A percentile compares a stretch with the other conserved stretches of the same genome.
Conservation (phyloP, 2,888 invertebrate species). For the Melanostoma scalare region DNA sequence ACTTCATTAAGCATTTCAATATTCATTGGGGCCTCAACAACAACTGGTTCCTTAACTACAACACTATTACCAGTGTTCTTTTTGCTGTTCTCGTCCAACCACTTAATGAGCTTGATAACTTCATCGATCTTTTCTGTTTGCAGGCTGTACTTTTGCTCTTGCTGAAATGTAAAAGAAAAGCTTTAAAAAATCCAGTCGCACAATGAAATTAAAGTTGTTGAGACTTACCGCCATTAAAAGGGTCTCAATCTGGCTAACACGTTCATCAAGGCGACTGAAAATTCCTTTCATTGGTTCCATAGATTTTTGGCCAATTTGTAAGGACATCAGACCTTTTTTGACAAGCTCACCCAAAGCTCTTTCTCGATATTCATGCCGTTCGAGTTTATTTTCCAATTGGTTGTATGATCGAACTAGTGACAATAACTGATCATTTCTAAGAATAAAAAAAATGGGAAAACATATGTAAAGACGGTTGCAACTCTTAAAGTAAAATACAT, state of each 20-base stretch:
- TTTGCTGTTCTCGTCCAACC: slow-evolving; percentile 79
- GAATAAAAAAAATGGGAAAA: not conserved
- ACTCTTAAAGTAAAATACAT: no score
- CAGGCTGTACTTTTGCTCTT: slow-evolving; percentile 81
- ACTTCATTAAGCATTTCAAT: slow-evolving; percentile 77
- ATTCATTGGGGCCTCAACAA: slow-evolving; percentile 77
- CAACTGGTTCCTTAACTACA: slow-evolving; percentile 69
- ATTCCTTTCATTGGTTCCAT: slow-evolving; percentile 88
- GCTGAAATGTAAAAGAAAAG: slow-evolving; percentile 74
- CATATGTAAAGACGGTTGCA: no score
- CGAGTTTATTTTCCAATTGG: slow-evolving; percentile 90
- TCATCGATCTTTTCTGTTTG: slow-evolving; percentile 80
- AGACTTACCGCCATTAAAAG: slow-evolving; percentile 86
- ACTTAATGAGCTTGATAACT: slow-evolving; percentile 80
- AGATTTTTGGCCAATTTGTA: slow-evolving; percentile 89
- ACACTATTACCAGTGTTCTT: slow-evolving; percentile 38
- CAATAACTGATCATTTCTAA: slow-evolving; percentile 86
- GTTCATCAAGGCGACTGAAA: slow-evolving; percentile 88
- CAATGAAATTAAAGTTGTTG: not conserved
- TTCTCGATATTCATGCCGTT: slow-evolving; percentile 92
- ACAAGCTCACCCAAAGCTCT: slow-evolving; percentile 90
- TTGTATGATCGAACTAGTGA: slow-evolving; percentile 91
- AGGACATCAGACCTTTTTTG: slow-evolving; percentile 87
- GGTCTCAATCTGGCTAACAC: slow-evolving; percentile 89
- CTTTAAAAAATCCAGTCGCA: not conserved